phyloP scores from a whole-genome alignment of 2,797 vertebrate genomes.

The Artibeus jamaicensis region DNA sequence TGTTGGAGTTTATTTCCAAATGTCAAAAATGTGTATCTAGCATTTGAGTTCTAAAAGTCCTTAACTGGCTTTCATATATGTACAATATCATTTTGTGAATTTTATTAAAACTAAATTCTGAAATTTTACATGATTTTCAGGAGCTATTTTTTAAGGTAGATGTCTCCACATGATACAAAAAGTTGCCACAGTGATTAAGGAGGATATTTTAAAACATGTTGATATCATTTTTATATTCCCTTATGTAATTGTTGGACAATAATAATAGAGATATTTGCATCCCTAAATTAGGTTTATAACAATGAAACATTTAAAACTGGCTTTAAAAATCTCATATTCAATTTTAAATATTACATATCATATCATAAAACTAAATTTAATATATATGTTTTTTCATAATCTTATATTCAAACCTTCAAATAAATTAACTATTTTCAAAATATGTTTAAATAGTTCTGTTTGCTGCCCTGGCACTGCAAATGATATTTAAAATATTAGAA shows the following conservation, averaged over 20 bases:
- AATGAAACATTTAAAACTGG: neutral
- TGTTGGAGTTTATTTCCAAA: neutral
- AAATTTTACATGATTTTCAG: neutral
- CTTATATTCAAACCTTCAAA: neutral
- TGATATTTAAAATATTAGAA: neutral
- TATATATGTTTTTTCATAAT: neutral
- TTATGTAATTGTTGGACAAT: neutral
- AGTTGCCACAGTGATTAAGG: neutral
- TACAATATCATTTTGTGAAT: neutral
- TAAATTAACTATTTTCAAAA: neutral
- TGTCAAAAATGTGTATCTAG: neutral
- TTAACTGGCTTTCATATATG: neutral
- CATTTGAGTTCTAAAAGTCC: conserved; percentile 6
- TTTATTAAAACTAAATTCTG: neutral
- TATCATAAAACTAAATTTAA: neutral
- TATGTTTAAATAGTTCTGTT: neutral
- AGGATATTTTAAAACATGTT: conserved; percentile 5
- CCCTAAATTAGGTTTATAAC: neutral
- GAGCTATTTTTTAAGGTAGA: neutral
- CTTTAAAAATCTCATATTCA: neutral
- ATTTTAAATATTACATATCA: neutral
- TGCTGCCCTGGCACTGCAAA: neutral
- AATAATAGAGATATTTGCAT: neutral
- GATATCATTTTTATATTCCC: neutral
- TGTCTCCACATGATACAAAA: neutral